phyloP scores from a whole-genome alignment of 64 coral and sea anemone species.

The Montipora capricornis region DNA sequence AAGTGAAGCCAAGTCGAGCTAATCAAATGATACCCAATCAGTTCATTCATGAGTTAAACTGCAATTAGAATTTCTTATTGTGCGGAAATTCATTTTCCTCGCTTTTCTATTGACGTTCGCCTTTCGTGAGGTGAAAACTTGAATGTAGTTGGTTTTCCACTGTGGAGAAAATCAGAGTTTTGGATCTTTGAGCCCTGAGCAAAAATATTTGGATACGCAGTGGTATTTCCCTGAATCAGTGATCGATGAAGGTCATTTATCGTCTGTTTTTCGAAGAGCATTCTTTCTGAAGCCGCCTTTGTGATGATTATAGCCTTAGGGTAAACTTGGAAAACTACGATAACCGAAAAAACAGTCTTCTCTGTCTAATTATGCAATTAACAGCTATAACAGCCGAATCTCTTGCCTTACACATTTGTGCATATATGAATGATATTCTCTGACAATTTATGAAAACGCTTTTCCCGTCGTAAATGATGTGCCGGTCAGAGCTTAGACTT shows the following conservation, averaged over 20 bases:
- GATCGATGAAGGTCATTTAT: background rate
- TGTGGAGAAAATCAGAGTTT: background rate
- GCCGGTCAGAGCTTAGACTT: too few species aligned
- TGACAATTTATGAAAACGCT: too few species aligned
- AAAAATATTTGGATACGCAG: background rate
- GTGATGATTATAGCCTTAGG: background rate
- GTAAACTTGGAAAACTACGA: slow-evolving; percentile 2
- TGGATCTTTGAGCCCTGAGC: background rate
- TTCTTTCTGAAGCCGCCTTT: background rate
- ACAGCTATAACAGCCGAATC: background rate
- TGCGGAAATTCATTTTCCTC: too few species aligned
- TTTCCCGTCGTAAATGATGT: too few species aligned
- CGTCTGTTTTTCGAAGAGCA: background rate
- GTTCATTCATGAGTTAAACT: too few species aligned
- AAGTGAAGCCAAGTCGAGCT: too few species aligned
- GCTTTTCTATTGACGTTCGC: too few species aligned
- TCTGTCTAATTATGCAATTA: background rate
- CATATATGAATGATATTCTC: too few species aligned
- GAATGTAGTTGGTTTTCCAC: too few species aligned
- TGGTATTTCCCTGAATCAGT: background rate
- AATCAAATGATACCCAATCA: too few species aligned
- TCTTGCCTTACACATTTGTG: background rate
- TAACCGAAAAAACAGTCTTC: background rate
- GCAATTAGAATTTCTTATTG: too few species aligned
- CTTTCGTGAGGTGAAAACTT: too few species aligned